Base-by-base conservation (phyloP, 2,888 invertebrate genomes). In the Harpalus rubripes region DNA sequence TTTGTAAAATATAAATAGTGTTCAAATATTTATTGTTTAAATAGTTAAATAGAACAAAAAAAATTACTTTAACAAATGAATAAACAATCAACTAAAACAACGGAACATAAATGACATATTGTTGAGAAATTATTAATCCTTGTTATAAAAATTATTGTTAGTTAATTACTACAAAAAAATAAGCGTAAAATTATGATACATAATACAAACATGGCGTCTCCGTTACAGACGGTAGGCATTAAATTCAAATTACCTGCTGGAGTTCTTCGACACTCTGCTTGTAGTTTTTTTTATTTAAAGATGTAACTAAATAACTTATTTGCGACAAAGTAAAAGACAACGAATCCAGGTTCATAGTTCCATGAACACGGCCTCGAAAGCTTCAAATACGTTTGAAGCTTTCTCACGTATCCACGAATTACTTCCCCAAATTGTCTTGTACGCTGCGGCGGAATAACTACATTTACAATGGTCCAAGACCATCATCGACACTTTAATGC, bases 301-400 rank as follows among this genome's bases (percentile, higher is more conserved):
- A 97, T 93, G 95, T 95, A 94, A 98, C 97, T 93, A 98, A 96
- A 95, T 96, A 96, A 96, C 96, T 96, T 94, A 98, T 98, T 96
- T 98, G 98, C 95, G 97, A 97, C 96, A 98, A 96, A 95, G 98
- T 97, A 96, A 98, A 96, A 95, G 97, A 97, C 95, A 98, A 95
- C 95, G 98, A 96, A 95, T 98, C 98, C 95, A 98, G 97, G 96
- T 97, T 97, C 98, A 98, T 98, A 97, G 96, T 97, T 97, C 96
- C 97, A 92, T 93, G 92, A 91, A 92, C 91, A 90, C 95, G 94
- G 95, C 95, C 94, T 94, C 96, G 96, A 97, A 97, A 97, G 96
- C 97, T 97, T 97, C 97, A 97, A 97, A 96, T 94, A 93, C 93
- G 94, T 94, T 96, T 96, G 96, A 96, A 96, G 96, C 96, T 96